Evolutionary conservation across 2,888 invertebrate genomes (phyloP).

Genomic region (Andrena marginata): DNA sequence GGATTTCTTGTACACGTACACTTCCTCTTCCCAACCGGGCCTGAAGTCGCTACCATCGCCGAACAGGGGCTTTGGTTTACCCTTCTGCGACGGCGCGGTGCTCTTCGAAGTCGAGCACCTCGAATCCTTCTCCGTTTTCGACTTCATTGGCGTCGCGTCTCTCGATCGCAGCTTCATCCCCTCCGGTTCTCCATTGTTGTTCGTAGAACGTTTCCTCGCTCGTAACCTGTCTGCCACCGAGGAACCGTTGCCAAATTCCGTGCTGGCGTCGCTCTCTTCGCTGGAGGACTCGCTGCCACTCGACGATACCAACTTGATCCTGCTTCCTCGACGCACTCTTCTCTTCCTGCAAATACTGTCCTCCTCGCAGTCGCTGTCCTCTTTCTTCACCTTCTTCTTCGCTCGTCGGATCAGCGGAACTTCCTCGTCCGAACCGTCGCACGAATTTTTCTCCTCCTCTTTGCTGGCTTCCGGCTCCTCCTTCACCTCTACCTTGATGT

Average conservation of each 20-base stretch:
- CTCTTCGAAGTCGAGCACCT: constrained; percentile 81
- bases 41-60: constrained; percentile 91
- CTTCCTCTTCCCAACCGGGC: constrained; percentile 94
- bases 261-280: constrained; percentile 78
- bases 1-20: constrained; percentile 93
- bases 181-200: constrained; percentile 72
- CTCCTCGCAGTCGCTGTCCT: constrained; percentile 77
- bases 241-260: constrained; percentile 74
- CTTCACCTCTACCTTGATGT: constrained; percentile 70
- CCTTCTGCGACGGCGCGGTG: constrained; percentile 67
- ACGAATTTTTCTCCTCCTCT: constrained; percentile 70
- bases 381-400: constrained; percentile 76
- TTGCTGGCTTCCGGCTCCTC: constrained; percentile 54
- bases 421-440: constrained; percentile 81
- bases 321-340: constrained; percentile 79
- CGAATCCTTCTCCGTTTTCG: constrained; percentile 75
- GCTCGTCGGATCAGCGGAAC: constrained; percentile 78
- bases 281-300: constrained; percentile 81
- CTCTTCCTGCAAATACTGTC: constrained; percentile 79
- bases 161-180: constrained; percentile 81
- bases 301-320: constrained; percentile 80
- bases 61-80: constrained; percentile 87
- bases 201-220: constrained; percentile 78
- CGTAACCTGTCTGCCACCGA: constrained; percentile 82
- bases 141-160: constrained; percentile 79